Conservation (phyloP, 1,140 invertebrate species). For the Bombyx mandarina region DNA sequence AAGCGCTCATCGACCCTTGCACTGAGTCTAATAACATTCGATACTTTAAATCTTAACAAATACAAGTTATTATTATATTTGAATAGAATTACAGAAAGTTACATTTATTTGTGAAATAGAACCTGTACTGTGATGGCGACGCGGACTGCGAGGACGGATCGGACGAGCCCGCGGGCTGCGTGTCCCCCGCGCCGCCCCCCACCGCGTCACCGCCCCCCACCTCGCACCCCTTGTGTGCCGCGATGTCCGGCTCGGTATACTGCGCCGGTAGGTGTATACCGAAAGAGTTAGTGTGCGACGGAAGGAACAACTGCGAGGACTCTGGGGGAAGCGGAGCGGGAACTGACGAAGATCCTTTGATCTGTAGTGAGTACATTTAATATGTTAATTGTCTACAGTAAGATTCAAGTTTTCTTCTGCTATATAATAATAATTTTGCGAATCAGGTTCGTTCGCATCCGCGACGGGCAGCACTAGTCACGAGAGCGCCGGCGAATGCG, state of each 20-base stretch:
- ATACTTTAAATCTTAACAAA: too few species aligned
- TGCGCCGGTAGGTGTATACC: constrained; percentile 77
- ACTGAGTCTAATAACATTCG: too few species aligned
- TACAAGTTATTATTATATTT: too few species aligned
- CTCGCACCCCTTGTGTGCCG: constrained; percentile 25
- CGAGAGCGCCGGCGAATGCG: constrained; percentile 24
- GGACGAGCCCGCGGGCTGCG: constrained; percentile 84
- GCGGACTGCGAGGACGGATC: constrained; percentile 83
- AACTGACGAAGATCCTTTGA: constrained; percentile 13
- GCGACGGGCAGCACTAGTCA: constrained; percentile 17
- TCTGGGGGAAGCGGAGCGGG: constrained; percentile 12
- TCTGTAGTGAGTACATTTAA: constrained; percentile 7
- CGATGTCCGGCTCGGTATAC: constrained; percentile 37
- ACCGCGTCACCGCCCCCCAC: constrained; percentile 16
- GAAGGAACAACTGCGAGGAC: constrained; percentile 15
- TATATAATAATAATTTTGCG: neutral
- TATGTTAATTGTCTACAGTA: too few species aligned
- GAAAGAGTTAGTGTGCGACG: constrained; percentile 78
- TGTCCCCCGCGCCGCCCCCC: constrained; percentile 6
- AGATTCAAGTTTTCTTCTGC: too few species aligned
- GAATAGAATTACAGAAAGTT: too few species aligned
- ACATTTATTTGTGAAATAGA: constrained; percentile 46
- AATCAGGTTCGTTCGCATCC: constrained; percentile 27
- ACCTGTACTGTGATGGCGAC: constrained; percentile 88
- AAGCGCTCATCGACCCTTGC: too few species aligned